Evolutionary conservation across 2,797 vertebrate species (phyloP).

Genomic region (Podarcis lilfordi): DNA sequence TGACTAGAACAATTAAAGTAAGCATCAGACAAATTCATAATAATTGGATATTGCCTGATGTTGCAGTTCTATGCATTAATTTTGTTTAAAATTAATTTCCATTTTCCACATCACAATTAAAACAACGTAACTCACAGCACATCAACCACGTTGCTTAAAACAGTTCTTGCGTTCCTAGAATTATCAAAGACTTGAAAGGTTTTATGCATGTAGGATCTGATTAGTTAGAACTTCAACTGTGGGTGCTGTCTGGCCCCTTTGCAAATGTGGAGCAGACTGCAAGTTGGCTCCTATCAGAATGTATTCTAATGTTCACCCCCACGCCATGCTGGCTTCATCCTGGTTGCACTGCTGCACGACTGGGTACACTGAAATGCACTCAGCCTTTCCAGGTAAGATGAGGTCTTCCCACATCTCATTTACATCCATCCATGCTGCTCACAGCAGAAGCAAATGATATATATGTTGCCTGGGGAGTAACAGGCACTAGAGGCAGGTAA

Average conservation of each 20-base stretch:
- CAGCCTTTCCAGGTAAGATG: neutral
- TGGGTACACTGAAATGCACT: neutral
- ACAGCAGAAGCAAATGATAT: neutral
- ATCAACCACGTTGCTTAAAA: too few relatives aligned
- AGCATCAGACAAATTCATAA: constrained; percentile 47
- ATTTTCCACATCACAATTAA: too few relatives aligned
- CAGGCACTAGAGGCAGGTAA: too few relatives aligned
- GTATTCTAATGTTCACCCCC: neutral
- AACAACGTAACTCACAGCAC: too few relatives aligned
- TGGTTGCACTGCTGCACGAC: neutral
- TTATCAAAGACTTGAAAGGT: constrained; percentile 28
- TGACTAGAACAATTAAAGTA: constrained; percentile 59
- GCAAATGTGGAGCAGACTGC: neutral
- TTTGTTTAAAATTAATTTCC: too few relatives aligned
- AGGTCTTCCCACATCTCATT: neutral
- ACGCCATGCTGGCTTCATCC: too few relatives aligned
- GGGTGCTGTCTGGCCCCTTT: neutral
- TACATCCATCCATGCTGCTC: neutral
- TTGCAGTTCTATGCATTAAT: neutral
- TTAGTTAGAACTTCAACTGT: neutral
- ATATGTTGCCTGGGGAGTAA: neutral
- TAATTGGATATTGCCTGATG: constrained; percentile 56
- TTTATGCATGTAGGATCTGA: neutral
- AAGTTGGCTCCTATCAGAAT: neutral
- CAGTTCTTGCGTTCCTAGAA: constrained; percentile 38